Evolutionary conservation across 2,113 vertebrate species (phyloP).

Genomic region (Paracanthobrama guichenoti): DNA sequence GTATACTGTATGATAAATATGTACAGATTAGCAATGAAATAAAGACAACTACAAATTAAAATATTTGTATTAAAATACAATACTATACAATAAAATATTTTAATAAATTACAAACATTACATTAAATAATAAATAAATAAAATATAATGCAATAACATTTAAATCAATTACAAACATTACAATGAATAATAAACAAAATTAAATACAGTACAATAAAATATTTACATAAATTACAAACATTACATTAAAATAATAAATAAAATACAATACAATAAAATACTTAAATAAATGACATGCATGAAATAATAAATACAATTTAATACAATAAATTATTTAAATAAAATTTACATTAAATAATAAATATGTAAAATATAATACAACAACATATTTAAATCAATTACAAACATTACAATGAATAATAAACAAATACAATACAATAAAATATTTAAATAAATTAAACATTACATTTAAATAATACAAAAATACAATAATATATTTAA

Average conservation of each 20-base stretch:
- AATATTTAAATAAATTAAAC: too few species aligned
- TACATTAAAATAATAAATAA: neutral
- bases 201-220: too few species aligned
- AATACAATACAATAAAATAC: neutral
- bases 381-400: neutral
- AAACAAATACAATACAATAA: neutral
- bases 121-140: neutral
- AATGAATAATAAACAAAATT: too few species aligned
- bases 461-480: too few species aligned
- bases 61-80: neutral
- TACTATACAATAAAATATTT: neutral
- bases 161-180: too few species aligned
- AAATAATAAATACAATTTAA: neutral
- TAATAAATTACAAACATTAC: neutral
- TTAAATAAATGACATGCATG: too few species aligned
- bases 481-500: neutral
- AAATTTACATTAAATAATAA: too few species aligned
- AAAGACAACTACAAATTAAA: neutral
- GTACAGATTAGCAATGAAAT: neutral
- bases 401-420: neutral
- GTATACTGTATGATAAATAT: neutral
- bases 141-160: neutral
- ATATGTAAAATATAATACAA: too few species aligned
- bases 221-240: neutral
- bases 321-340: too few species aligned